These are phyloP conservation scores for Heteromormyrus szaboi DNA, from an alignment of 2,797 vertebrate genomes.

Conservation along the genomic window DNA sequence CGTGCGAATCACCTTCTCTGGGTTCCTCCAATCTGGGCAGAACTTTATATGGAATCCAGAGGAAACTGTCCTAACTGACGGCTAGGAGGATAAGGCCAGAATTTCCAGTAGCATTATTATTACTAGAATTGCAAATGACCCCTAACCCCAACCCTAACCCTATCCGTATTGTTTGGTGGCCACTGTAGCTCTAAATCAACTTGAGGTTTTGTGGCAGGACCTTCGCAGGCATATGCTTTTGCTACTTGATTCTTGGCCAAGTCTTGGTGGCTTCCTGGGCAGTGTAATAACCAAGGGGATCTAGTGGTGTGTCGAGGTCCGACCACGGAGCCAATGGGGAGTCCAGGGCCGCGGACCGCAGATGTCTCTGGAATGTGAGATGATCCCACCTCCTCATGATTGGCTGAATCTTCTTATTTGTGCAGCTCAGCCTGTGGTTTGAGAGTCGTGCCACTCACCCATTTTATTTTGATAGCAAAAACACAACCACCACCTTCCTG, in stretches of 20 bases:
- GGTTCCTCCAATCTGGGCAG: not conserved
- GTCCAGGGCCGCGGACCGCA: not conserved
- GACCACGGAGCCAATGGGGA: not conserved
- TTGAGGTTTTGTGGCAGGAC: conserved; percentile 3
- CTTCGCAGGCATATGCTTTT: not conserved
- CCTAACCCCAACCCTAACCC: not conserved
- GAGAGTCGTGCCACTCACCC: not conserved
- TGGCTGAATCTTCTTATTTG: not conserved
- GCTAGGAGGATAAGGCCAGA: not conserved
- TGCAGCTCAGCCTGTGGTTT: not conserved
- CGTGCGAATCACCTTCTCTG: not conserved
- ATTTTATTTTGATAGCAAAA: not conserved
- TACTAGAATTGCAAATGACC: not conserved
- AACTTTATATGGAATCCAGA: not conserved
- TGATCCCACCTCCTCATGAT: not conserved
- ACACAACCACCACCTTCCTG: not conserved
- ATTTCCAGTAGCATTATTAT: not conserved
- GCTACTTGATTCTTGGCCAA: not conserved
- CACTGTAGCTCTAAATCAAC: not conserved
- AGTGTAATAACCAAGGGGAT: not conserved
- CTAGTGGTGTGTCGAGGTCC: not conserved
- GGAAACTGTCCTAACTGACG: not conserved
- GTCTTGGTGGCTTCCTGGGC: not conserved
- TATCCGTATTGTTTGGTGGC: not conserved
- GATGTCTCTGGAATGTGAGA: not conserved